Percentiles rank a stretch among this genome's conserved stretches.
Conservation (phyloP, 2,113 vertebrate species). For the Callipepla californica region DNA sequence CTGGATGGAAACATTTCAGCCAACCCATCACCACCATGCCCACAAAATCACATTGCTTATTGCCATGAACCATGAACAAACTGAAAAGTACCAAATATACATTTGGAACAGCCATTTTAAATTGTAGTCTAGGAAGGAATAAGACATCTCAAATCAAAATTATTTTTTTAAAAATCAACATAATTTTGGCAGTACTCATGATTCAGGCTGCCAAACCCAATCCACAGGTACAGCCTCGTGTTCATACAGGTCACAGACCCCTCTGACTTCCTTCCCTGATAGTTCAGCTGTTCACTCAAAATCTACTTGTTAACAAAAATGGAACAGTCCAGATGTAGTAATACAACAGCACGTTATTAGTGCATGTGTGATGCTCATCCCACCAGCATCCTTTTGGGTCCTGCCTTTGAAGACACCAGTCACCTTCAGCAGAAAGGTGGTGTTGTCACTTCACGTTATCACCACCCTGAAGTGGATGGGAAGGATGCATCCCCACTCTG, state of each 20-base stretch:
- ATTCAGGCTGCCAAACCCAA: background rate
- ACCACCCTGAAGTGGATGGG: background rate
- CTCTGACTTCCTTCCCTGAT: too few relatives aligned
- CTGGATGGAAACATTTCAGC: background rate
- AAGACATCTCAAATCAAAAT: background rate
- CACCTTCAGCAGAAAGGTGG: background rate
- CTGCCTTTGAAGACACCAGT: accelerated
- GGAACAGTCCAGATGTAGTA: background rate
- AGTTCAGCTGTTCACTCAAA: background rate
- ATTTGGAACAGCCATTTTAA: background rate
- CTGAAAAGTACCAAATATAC: background rate
- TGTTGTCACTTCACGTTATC: accelerated
- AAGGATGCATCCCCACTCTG: background rate
- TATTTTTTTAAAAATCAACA: background rate
- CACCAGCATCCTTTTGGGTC: background rate
- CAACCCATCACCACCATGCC: too few relatives aligned
- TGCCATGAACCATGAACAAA: background rate
- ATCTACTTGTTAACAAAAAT: background rate
- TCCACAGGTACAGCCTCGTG: background rate
- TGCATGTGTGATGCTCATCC: background rate
- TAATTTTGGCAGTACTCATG: background rate
- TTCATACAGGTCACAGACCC: background rate
- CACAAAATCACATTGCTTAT: too few relatives aligned
- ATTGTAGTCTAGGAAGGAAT: background rate
- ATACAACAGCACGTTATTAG: background rate